Conservation (phyloP, 2,113 vertebrate species). For the Strix uralensis region DNA sequence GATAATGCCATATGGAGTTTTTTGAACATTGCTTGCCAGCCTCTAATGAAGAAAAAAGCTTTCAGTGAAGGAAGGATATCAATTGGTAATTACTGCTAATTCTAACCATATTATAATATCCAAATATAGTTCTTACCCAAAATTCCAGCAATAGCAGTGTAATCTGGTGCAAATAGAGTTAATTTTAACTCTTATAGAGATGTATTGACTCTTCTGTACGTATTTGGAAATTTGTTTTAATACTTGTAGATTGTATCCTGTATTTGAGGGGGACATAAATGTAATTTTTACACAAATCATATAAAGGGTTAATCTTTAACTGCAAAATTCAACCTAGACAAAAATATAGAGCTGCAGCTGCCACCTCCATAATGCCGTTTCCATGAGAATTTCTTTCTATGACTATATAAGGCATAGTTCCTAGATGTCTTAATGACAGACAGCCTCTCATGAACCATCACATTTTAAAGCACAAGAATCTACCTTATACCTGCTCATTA, state of each 20-base stretch:
- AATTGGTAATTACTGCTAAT: neutral
- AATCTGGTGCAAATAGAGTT: neutral
- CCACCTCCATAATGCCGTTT: conserved; percentile 59
- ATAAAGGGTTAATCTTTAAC: conserved; percentile 35
- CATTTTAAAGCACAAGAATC: conserved; percentile 10
- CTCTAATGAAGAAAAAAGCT: neutral
- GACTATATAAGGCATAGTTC: conserved; percentile 51
- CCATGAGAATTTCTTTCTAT: conserved; percentile 58
- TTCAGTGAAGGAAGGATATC: neutral
- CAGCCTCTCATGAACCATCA: neutral
- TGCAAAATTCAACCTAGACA: conserved; percentile 28
- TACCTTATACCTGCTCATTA: neutral
- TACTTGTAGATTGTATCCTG: neutral
- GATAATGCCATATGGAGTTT: neutral
- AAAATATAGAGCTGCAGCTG: conserved; percentile 48
- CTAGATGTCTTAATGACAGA: conserved; percentile 38
- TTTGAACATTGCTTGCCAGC: neutral
- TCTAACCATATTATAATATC: neutral
- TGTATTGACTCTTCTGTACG: neutral
- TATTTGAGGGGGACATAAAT: neutral
- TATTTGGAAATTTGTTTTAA: neutral
- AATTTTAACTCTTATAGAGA: neutral
- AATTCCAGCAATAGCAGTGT: neutral
- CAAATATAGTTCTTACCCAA: neutral
- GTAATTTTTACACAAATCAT: neutral